phyloP scores from a whole-genome alignment of 1,140 invertebrate species.

The Riptortus pedestris region DNA sequence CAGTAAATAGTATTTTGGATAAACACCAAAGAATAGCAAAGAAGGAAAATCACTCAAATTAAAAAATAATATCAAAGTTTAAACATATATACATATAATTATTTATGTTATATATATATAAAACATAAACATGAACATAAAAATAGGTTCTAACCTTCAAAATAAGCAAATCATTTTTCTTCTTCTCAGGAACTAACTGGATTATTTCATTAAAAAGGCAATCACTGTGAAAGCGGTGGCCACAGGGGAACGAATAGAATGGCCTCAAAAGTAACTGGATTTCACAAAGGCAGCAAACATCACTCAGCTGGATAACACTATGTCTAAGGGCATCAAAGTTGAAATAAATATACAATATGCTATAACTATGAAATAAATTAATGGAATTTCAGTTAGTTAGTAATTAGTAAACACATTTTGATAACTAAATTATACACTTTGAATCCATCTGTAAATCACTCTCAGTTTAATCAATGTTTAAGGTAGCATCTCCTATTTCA shows the following conservation, averaged over 20 bases:
- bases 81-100: not conserved
- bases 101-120: not conserved
- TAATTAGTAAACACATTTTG: not conserved
- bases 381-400: not conserved
- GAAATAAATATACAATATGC: not conserved
- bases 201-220: slow-evolving; percentile 76
- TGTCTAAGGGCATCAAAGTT: slow-evolving; percentile 43
- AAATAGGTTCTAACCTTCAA: slow-evolving; percentile 38
- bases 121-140: not conserved
- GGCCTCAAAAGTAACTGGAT: slow-evolving; percentile 67
- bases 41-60: not conserved
- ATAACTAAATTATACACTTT: not conserved
- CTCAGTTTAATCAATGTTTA: not conserved
- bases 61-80: not conserved
- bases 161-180: slow-evolving; percentile 41
- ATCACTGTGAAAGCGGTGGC: slow-evolving; percentile 87
- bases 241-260: slow-evolving; percentile 92
- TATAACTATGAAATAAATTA: not conserved
- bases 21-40: not conserved
- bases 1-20: not conserved
- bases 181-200: slow-evolving; percentile 48
- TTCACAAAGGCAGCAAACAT: slow-evolving; percentile 72
- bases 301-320: slow-evolving; percentile 59
- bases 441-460: not conserved
- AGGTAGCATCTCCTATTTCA: not conserved